A percentile compares a stretch with the other conserved stretches of the same genome.
Conservation (phyloP, 2,888 invertebrate species). For the Agelastica alni region DNA sequence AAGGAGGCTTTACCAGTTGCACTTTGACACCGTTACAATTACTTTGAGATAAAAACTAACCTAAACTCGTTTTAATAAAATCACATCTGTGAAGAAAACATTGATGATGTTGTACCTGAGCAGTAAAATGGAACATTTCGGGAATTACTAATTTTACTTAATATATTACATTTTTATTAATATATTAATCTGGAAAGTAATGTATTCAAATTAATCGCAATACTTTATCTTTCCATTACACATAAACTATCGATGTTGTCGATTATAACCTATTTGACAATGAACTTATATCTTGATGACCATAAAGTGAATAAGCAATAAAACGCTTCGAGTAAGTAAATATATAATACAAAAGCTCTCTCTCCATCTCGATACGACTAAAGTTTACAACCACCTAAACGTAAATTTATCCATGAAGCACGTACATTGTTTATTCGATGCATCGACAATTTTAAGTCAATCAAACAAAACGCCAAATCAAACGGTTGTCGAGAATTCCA, state of each 20-base stretch:
- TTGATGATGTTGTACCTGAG: too few species aligned
- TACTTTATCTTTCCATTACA: too few species aligned
- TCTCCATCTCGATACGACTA: conserved; percentile 7
- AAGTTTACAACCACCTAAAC: conserved; percentile 41
- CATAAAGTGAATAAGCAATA: conserved; percentile 52
- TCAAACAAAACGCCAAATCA: conserved; percentile 27
- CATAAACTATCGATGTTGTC: conserved; percentile 51
- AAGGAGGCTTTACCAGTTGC: too few species aligned
- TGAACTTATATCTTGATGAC: conserved; percentile 54
- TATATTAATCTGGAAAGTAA: too few species aligned
- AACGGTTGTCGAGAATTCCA: conserved; percentile 21
- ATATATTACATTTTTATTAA: too few species aligned
- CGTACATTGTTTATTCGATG: conserved; percentile 41
- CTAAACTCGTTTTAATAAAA: too few species aligned
- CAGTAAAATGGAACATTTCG: too few species aligned
- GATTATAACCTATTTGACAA: conserved; percentile 45
- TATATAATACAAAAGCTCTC: conserved; percentile 41
- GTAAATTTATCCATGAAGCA: conserved; percentile 40
- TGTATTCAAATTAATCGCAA: too few species aligned
- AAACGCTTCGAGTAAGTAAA: conserved; percentile 45
- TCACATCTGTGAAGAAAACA: too few species aligned
- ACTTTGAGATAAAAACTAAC: too few species aligned
- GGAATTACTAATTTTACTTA: too few species aligned
- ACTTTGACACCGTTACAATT: too few species aligned
- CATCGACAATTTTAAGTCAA: conserved; percentile 33